phyloP scores from a whole-genome alignment of 2,797 vertebrate species.

The Rhabdomys pumilio region DNA sequence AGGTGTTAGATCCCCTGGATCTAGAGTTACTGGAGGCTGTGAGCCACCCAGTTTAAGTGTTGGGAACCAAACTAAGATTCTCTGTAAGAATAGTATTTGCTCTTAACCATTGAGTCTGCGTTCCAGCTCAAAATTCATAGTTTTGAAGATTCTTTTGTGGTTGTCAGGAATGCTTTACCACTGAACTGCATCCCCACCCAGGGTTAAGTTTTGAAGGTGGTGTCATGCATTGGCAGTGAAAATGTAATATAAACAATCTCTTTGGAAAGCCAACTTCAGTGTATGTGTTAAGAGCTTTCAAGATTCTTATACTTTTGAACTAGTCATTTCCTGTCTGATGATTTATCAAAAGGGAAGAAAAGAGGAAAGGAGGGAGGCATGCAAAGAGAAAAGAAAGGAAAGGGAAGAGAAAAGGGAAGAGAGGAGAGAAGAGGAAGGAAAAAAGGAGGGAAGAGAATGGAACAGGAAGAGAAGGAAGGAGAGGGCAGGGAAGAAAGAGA shows the following conservation, averaged over 20 bases:
- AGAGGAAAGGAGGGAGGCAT: not conserved
- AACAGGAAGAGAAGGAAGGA: not conserved
- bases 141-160: slow-evolving; percentile 26
- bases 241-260: slow-evolving; percentile 43
- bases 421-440: too few species aligned
- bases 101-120: not conserved
- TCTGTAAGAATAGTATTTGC: not conserved
- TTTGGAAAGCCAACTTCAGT: slow-evolving; percentile 57
- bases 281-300: slow-evolving; percentile 43
- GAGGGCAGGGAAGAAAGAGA: not conserved
- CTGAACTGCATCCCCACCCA: not conserved
- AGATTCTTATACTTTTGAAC: slow-evolving; percentile 44
- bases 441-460: accelerated
- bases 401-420: too few species aligned
- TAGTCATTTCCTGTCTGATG: slow-evolving; percentile 39
- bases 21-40: not conserved
- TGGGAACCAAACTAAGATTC: not conserved
- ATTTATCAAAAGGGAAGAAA: not conserved
- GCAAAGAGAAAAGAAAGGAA: too few species aligned
- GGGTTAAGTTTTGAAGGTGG: slow-evolving; percentile 63
- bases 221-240: not conserved
- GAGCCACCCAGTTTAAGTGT: not conserved
- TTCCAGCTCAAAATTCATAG: not conserved
- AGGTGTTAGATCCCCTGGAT: not conserved
- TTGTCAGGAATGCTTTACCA: not conserved